Percentiles rank a stretch among this genome's conserved stretches.
Conservation (phyloP, 2,797 vertebrate genomes). For the Acanthiza pusilla region DNA sequence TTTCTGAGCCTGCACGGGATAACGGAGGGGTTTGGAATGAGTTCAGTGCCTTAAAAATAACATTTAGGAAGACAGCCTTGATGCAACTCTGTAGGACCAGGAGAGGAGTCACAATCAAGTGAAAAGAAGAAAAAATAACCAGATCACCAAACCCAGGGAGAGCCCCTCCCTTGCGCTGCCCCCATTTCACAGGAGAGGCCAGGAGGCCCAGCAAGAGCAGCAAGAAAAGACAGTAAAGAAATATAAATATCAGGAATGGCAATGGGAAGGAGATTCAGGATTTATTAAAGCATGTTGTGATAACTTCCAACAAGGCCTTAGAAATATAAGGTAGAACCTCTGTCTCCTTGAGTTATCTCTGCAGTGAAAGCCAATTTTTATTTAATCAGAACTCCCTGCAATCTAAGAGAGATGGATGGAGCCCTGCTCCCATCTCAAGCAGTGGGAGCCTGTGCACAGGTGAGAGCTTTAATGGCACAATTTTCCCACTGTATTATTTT, state of each 20-base stretch:
- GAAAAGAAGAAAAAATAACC: not conserved
- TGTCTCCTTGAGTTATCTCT: not conserved
- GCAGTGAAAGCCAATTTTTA: not conserved
- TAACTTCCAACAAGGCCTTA: not conserved
- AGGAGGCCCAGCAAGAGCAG: not conserved
- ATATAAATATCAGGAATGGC: not conserved
- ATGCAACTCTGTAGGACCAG: not conserved
- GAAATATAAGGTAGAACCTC: not conserved
- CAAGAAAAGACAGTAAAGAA: not conserved
- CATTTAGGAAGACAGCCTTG: not conserved
- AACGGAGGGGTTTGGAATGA: not conserved
- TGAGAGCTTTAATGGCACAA: conserved; percentile 3
- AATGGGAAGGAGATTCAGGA: conserved; percentile 19
- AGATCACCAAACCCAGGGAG: not conserved
- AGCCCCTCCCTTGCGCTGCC: not conserved
- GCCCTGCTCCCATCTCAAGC: not conserved
- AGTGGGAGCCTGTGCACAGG: not conserved
- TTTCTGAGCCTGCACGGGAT: conserved; percentile 5
- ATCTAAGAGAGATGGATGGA: not conserved
- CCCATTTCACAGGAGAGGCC: not conserved
- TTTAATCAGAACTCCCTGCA: not conserved
- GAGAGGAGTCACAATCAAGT: not conserved
- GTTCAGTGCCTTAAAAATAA: conserved; percentile 10
- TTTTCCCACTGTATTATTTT: not conserved
- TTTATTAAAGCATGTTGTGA: conserved; percentile 47